phyloP scores from a whole-genome alignment of 2,113 vertebrate species.

The Pollachius pollachius region DNA sequence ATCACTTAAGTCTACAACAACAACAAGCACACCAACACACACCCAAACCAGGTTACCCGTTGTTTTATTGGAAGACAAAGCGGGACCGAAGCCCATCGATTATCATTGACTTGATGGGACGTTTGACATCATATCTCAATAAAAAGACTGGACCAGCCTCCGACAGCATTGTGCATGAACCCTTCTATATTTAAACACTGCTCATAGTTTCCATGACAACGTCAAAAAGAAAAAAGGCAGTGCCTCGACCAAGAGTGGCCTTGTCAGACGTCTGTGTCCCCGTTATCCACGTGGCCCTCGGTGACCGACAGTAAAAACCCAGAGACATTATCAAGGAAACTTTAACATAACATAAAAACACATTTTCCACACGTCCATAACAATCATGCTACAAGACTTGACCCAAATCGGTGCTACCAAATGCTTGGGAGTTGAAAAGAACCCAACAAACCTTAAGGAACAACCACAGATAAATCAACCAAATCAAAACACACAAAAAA shows the following conservation, averaged over 20 bases:
- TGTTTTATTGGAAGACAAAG: constrained; percentile 73
- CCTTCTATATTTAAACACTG: background rate
- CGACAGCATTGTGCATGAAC: constrained; percentile 12
- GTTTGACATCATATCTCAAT: constrained; percentile 56
- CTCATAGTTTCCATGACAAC: constrained; percentile 1
- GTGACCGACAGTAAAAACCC: too few relatives aligned
- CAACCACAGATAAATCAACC: constrained; percentile 6
- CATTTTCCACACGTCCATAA: constrained; percentile 32
- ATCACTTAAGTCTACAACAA: too few relatives aligned
- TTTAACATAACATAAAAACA: too few relatives aligned
- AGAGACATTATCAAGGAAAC: too few relatives aligned
- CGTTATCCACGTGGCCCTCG: too few relatives aligned
- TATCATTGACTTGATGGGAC: constrained; percentile 42
- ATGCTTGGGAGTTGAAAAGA: constrained; percentile 30
- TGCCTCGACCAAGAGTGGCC: too few relatives aligned
- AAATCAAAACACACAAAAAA: constrained; percentile 15
- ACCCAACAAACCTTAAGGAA: constrained; percentile 16
- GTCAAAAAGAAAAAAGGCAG: background rate
- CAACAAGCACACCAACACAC: background rate
- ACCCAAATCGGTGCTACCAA: constrained; percentile 40
- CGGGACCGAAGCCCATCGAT: constrained; percentile 47
- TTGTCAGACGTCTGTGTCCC: too few relatives aligned
- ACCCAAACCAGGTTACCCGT: constrained; percentile 33
- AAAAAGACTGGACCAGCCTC: constrained; percentile 25
- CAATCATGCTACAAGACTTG: constrained; percentile 53